A percentile compares a stretch with the other conserved stretches of the same genome.
These are phyloP conservation scores for Thereva unica DNA, from an alignment of 2,888 invertebrate species.

Conservation along the genomic window DNA sequence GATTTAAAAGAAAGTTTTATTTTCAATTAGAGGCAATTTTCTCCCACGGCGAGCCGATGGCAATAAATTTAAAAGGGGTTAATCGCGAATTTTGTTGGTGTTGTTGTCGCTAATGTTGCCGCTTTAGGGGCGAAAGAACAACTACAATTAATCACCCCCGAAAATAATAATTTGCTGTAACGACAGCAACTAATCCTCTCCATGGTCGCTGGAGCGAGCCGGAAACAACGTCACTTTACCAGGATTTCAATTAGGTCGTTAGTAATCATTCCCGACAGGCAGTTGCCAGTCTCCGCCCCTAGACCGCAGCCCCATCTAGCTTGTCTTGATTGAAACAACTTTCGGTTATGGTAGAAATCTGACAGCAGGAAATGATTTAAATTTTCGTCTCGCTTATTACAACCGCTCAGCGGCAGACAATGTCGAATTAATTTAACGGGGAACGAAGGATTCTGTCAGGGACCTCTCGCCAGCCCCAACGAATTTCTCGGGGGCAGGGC, in stretches of 20 bases:
- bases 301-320: neutral
- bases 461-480: too few relatives aligned
- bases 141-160: too few relatives aligned
- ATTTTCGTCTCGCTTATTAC: constrained; percentile 11
- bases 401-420: constrained; percentile 4
- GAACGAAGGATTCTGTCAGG: too few relatives aligned
- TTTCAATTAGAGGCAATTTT: too few relatives aligned
- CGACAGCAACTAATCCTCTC: neutral
- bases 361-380: constrained; percentile 22
- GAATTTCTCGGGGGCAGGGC: too few relatives aligned
- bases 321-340: constrained; percentile 19
- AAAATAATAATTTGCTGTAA: too few relatives aligned
- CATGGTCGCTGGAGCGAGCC: neutral
- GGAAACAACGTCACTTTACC: neutral
- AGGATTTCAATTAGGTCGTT: constrained; percentile 18
- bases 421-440: constrained; percentile 14
- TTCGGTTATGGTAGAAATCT: constrained; percentile 4
- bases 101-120: too few relatives aligned
- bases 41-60: too few relatives aligned
- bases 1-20: too few relatives aligned
- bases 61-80: too few relatives aligned
- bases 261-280: constrained; percentile 14
- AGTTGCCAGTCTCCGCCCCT: neutral
- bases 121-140: too few relatives aligned
- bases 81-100: too few relatives aligned